Evolutionary conservation across 1,140 invertebrate species (phyloP), one percentile per base, ranked within the genome.

Genomic region (Pantala flavescens): DNA sequence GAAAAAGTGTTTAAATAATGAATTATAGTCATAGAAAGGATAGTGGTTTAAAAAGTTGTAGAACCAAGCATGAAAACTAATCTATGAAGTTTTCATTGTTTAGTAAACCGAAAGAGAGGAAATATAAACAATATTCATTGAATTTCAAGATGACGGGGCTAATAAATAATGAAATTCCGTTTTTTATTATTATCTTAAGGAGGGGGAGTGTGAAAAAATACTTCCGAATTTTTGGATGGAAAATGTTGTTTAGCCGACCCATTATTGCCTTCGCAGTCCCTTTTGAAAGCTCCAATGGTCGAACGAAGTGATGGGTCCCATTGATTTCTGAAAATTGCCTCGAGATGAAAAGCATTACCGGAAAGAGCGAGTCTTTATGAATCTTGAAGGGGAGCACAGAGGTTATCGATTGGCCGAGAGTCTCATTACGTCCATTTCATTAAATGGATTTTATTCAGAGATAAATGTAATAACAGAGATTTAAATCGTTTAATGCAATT

Each of bases 281-380:
- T 9, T 9, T 36, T 36, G 28, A 9, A 36, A 7, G 49, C 49
- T 63, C 49, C 49, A 63, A 63, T 63, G n/a, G 49, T 63, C 49
- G 49, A 63, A 21, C 49, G 49, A 63, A 63, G 49, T 63, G 49
- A 63, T 63, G 49, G 49, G 49, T 16, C 16, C 49, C 49, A 63
- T 63, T 63, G 49, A 63, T 63, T 63, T 63, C 49, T 63, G 49
- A 63, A 63, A 63, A 63, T 63, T 63, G 49, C 49, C 49, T 63
- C n/a, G 49, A 63, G 49, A 63, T 63, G 49, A 63, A 63, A 63
- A 63, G 49, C 49, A 63, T 63, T 63, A 63, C 49, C 49, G 49
- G 49, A 63, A 63, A 63, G 49, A 63, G 49, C 12, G n/a, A 12
- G 49, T 21, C 49, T 63, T 16, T 63, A 63, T 63, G 12, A 63